These are phyloP conservation scores for Anas acuta DNA, from an alignment of 2,797 vertebrate genomes.

Conservation along the genomic window DNA sequence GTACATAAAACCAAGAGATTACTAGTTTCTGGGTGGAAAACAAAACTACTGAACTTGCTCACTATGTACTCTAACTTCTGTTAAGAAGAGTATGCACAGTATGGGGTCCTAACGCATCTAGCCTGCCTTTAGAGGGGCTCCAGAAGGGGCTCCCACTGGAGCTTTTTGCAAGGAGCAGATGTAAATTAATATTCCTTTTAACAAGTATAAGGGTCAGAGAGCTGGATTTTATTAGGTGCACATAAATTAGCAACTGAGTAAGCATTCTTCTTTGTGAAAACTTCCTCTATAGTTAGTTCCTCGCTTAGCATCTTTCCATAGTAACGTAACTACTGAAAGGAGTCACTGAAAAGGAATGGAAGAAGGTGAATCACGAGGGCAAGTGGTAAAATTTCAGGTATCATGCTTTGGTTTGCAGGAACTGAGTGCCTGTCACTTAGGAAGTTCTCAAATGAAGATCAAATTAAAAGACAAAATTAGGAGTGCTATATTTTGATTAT, in stretches of 20 bases:
- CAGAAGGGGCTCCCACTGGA: background rate
- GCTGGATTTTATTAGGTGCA: background rate
- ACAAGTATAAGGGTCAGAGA: background rate
- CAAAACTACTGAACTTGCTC: background rate
- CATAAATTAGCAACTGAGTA: background rate
- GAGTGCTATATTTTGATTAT: rapidly evolving
- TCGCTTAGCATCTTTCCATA: background rate
- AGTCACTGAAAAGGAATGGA: constrained; percentile 18
- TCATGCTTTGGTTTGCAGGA: background rate
- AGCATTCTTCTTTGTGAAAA: background rate
- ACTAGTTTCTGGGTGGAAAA: background rate
- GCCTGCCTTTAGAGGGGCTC: background rate
- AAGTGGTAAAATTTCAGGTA: background rate
- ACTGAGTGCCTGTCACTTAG: background rate
- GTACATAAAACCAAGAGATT: background rate
- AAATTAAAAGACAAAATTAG: background rate
- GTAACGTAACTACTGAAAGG: background rate
- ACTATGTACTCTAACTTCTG: background rate
- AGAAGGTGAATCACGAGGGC: background rate
- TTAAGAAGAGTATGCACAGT: background rate
- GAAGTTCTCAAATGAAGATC: background rate
- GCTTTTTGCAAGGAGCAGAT: background rate
- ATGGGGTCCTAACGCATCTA: background rate
- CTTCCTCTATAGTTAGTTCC: background rate
- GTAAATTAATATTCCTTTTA: background rate